Conservation (phyloP, 2,797 vertebrate species). For the Glossophaga mutica region DNA sequence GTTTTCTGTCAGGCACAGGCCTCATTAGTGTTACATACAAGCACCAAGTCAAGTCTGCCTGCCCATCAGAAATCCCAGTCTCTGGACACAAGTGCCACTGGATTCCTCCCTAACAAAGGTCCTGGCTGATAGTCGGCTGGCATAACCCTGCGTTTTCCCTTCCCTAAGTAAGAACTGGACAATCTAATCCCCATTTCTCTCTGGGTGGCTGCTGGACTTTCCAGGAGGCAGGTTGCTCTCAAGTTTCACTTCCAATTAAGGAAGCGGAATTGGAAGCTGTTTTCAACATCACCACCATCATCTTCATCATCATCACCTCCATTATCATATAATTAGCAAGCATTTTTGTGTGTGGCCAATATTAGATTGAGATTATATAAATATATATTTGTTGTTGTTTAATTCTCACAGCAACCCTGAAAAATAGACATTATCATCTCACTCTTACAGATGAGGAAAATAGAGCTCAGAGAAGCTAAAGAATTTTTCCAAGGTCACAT, state of each 20-base stretch:
- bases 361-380: not conserved
- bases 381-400: not conserved
- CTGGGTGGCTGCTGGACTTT: not conserved
- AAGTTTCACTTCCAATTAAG: not conserved
- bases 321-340: not conserved
- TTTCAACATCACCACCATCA: not conserved
- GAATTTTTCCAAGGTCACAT: not conserved
- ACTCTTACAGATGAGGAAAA: not conserved
- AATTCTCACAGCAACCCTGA: not conserved
- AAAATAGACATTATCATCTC: not conserved
- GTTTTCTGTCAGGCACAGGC: not conserved
- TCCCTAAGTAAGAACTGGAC: not conserved
- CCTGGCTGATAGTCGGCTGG: not conserved
- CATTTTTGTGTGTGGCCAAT: not conserved
- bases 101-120: conserved; percentile 14
- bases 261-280: not conserved
- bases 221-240: not conserved
- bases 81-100: not conserved
- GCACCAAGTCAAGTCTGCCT: not conserved
- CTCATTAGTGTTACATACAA: not conserved
- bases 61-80: not conserved
- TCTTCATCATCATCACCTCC: too few relatives aligned
- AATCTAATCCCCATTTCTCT: not conserved
- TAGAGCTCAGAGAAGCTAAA: not conserved
- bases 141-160: not conserved